Evolutionary conservation across 2,113 vertebrate species (phyloP), one percentile per base, ranked within the genome.

Genomic region (Vicugna pacos): DNA sequence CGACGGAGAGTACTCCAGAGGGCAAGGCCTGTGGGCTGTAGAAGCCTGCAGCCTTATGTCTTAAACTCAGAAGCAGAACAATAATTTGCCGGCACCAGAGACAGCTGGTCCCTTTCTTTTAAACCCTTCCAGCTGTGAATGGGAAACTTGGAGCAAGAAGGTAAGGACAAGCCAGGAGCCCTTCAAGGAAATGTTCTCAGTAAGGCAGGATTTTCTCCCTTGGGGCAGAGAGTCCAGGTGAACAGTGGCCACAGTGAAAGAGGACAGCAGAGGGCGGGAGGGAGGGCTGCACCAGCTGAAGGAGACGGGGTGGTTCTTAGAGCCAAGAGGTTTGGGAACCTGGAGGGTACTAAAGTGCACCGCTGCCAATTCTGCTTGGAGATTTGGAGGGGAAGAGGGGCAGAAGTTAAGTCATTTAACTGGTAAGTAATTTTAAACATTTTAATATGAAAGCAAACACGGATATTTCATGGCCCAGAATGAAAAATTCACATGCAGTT

Each of bases 31-130:
- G 16, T 6, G 67, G 79, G 46, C 76, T 28, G 50, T 9, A 15
- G 35, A 32, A 73, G 70, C 81, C 56, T 62, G 70, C 62, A 50
- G 2, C 56, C 26, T 60, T 38, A 0, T 5, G 56, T 52, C 69
- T 70, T 38, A 15, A 46, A n/a, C 54, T 35, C 50, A n/a, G 75
- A 28, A 48, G 30, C 54, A 26, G 76, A 60, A 28, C 76, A 22
- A 0, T 17, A 62, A 26, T 28, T 70, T 58, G 72, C 88, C 88
- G 73, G 65, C 48, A 8, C 76, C 17, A 11, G 38, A 72, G 67
- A 94, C 95, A 97, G 95, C 93, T 97, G 96, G 89, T 7, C 93
- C 95, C 56, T 95, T 80, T 97, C 96, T 92, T 52, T 95, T 67
- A 64, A 28, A 35, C 46, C 76, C 91, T 94, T 93, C 80, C 82